Evolutionary conservation across 2,113 vertebrate genomes (phyloP), one percentile per base, ranked within the genome.

Genomic region (Dromaius novaehollandiae): DNA sequence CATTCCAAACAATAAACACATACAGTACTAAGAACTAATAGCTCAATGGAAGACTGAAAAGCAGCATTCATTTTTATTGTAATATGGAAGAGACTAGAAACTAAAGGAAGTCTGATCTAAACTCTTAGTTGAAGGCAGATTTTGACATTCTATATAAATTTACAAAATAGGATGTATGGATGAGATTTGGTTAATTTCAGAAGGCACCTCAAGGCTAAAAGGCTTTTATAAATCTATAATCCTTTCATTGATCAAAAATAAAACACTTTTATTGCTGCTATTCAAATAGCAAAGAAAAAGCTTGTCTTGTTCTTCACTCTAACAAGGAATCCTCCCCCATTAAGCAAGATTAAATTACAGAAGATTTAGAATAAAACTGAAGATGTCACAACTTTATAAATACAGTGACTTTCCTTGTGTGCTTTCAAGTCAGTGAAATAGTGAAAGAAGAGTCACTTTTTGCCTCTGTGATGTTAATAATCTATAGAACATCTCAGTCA

Each of bases 181-280:
- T 98, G 97, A 98, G 97, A 98, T 98, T 98, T 98, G 98, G 98
- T 98, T 98, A 98, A 98, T 98, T 98, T 98, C 98, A 99, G 98
- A 99, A 99, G 99, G 99, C 99, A 99, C 99, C 98, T 99, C 99
- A 98, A 98, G 99, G 99, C 99, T 99, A 99, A 96, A 97, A 99
- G 98, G 98, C 98, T 99, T 99, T 98, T 98, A 98, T 98, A 98
- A 98, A 98, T 98, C 98, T 98, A 98, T 98, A 98, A 97, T 98
- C 98, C 97, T 98, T 98, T 98, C 96, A 98, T 97, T 95, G 97
- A 97, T 97, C 96, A 98, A 98, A 98, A 98, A 98, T 98, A 98
- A 96, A 98, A 98, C 97, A 96, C 94, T 97, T 97, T 99, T 99
- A 99, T 99, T 99, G 99, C 99, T 99, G 99, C 98, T 97, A 97